phyloP scores from a whole-genome alignment of 2,888 invertebrate genomes.

The Agonopterix heracliana region DNA sequence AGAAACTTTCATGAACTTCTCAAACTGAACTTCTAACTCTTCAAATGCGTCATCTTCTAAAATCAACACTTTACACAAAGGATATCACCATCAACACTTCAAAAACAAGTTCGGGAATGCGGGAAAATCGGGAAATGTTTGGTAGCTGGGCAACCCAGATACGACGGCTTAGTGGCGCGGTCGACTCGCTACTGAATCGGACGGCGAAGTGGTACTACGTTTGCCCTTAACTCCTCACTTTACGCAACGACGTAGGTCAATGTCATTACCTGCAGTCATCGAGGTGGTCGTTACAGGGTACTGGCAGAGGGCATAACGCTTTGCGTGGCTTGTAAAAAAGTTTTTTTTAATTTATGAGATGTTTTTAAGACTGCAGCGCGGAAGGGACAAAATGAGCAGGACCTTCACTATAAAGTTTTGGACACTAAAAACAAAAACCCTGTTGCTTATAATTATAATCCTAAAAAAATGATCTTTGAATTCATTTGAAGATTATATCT shows the following conservation, averaged over 20 bases:
- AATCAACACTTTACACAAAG: background rate
- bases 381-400: too few species aligned
- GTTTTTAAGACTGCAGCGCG: too few species aligned
- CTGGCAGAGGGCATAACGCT: too few species aligned
- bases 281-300: background rate
- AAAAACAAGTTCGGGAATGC: background rate
- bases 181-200: slow-evolving; percentile 25
- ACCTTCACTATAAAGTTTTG: too few species aligned
- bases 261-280: slow-evolving; percentile 13
- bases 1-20: too few species aligned
- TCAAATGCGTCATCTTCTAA: background rate
- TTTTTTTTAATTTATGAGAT: too few species aligned
- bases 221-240: slow-evolving; percentile 7
- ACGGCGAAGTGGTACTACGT: slow-evolving; percentile 13
- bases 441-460: too few species aligned
- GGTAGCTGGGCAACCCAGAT: slow-evolving; percentile 9
- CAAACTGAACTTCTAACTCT: too few species aligned
- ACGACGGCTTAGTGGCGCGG: slow-evolving; percentile 21
- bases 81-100: background rate
- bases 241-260: slow-evolving; percentile 18
- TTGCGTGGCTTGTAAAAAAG: too few species aligned
- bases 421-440: too few species aligned
- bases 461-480: too few species aligned
- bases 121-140: background rate
- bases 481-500: too few species aligned